Base-by-base conservation (phyloP, 2,797 vertebrate genomes). In the Lepilemur septentrionalis region DNA sequence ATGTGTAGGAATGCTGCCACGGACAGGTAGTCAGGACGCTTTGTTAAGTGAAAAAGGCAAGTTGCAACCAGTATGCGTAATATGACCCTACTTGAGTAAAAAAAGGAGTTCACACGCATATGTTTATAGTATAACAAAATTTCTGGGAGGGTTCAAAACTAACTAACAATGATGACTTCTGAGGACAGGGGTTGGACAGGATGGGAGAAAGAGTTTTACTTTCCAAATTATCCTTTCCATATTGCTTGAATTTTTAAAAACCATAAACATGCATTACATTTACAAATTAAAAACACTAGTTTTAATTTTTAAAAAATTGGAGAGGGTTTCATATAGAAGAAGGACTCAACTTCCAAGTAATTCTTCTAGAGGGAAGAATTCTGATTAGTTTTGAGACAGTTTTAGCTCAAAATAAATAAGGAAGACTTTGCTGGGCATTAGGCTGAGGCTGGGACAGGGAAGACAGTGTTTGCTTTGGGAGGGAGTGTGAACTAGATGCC, bases 271-370 rank as follows among this genome's bases (percentile, higher is more conserved):
- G 18, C 22, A 67, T 80, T 91, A 57, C 22, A 83, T 96, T 89
- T 20, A 69, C 18, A 65, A 67, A 52, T 89, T 79, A 46, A 81
- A 57, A 81, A 22, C 46, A 38, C n/a, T n/a, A 22, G 43, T 63
- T 76, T 80, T 89, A 89, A 75, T 86, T 88, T 72, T 95, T 69
- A 32, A 43, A 84, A 90, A 93, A 32, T 43, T 46, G 43, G 57
- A 70, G 55, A 5, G 48, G 25, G 25, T 95, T 96, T 81, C 67
- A 2, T 50, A n/a, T 84, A 52, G 75, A 72, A 82, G 78, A 63
- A 70, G 94, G 75, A n/a, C 13, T 76, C n/a, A 65, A 28, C 4
- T 72, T 50, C 23, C 48, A 83, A 14, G 17, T 17, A 87, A 28
- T 25, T 79, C 28, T 25, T 79, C 28, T 65, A 35, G 80, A 89